phyloP scores from a whole-genome alignment of 1,140 invertebrate genomes.

The Drosophila kanapiae region DNA sequence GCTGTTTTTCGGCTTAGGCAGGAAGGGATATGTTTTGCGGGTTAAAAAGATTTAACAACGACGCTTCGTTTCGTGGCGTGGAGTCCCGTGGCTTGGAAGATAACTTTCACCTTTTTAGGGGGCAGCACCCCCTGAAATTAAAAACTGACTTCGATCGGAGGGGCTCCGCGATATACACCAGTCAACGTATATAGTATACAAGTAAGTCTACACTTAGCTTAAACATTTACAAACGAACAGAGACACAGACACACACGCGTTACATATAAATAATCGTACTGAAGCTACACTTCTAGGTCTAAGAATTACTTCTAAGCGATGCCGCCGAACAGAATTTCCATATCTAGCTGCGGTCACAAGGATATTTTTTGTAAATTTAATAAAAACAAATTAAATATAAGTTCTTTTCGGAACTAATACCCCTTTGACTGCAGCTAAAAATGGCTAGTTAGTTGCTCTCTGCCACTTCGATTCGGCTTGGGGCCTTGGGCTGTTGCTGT shows the following conservation, averaged over 20 bases:
- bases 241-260: slow-evolving; percentile 64
- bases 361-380: neutral
- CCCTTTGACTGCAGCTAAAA: slow-evolving; percentile 16
- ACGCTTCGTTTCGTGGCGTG: slow-evolving; percentile 34
- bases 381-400: no score
- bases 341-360: slow-evolving; percentile 8
- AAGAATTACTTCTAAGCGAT: slow-evolving; percentile 59
- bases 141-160: slow-evolving; percentile 8
- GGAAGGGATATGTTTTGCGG: slow-evolving; percentile 56
- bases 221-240: slow-evolving; percentile 76
- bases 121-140: slow-evolving; percentile 16
- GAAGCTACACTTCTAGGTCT: slow-evolving; percentile 54
- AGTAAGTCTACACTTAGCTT: slow-evolving; percentile 68
- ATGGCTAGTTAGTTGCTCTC: slow-evolving; percentile 34
- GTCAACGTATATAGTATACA: slow-evolving; percentile 46
- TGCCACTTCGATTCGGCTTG: slow-evolving; percentile 38
- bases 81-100: slow-evolving; percentile 30
- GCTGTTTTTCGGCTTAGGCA: slow-evolving; percentile 35
- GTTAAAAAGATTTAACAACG: slow-evolving; percentile 66
- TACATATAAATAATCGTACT: slow-evolving; percentile 62
- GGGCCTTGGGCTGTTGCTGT: slow-evolving; percentile 58
- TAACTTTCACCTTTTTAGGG: slow-evolving; percentile 39
- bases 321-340: slow-evolving; percentile 38
- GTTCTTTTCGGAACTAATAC: neutral
- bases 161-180: slow-evolving; percentile 18